Base-by-base conservation (phyloP, 2,888 invertebrate species). In the Latheticus oryzae region DNA sequence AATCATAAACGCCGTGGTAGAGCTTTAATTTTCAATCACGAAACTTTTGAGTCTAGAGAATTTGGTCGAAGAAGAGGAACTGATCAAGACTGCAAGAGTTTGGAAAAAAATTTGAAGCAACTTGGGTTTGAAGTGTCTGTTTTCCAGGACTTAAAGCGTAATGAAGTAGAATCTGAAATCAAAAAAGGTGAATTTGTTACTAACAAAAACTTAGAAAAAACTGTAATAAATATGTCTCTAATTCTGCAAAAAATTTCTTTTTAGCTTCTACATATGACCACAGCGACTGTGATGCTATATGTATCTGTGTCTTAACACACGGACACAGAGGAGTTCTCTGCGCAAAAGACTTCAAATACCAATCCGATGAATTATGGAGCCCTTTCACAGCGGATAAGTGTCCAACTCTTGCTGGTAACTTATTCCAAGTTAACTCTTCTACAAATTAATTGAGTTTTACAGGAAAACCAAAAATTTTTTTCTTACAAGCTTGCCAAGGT, bases 401-500 rank as follows among this genome's bases (percentile, higher is more conserved):
- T 70, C 90, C 91, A 28, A 82, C 89, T 15, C 82, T 97, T 33
- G 93, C 93, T 66, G 96, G 95, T 17, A 95, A 19, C 30, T 23
- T 85, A 84, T 62, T 42, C 12, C 15, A 8, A 13, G 33, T n/a
- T n/a, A n/a, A n/a, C n/a, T n/a, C n/a, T 11, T 16, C 13, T 37
- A 7, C 13, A 13, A 3, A 4, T 5, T 7, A 7, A 3, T 28
- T 5, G 7, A 5, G 7, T 8, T 26, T 66, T 66, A 19, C 48
- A 74, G 76, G 78, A 2, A 79, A 79, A 70, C 79, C 79, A 9
- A 79, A 79, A 61, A 62, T 81, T 47, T 90, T 91, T 75, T 89
- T 90, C 64, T 86, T 91, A 62, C 89, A 96, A 85, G 95, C 96
- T 52, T 97, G 96, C 68, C 95, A 94, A 78, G 96, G 96, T n/a